phyloP scores from a whole-genome alignment of 1,140 invertebrate genomes.

The Drusus annulatus region DNA sequence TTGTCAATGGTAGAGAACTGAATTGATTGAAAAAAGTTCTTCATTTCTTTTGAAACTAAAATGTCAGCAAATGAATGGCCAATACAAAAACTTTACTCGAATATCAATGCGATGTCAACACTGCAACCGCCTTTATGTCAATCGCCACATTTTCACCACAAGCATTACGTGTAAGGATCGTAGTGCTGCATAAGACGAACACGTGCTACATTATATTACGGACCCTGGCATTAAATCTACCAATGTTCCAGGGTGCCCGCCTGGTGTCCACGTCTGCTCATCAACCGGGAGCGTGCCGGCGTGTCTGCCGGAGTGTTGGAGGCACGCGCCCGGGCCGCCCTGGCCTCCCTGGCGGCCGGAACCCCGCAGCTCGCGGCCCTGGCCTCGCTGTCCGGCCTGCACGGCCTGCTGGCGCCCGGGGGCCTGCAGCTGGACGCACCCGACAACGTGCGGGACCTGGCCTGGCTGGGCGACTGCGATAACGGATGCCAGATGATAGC shows the following conservation, averaged over 20 bases:
- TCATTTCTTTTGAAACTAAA: too few relatives aligned
- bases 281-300: constrained; percentile 87
- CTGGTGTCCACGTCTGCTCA: constrained; percentile 84
- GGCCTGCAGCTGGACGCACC: constrained; percentile 77
- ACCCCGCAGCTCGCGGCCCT: constrained; percentile 29
- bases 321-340: constrained; percentile 8
- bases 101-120: too few relatives aligned
- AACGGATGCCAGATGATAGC: constrained; percentile 85
- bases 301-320: constrained; percentile 61
- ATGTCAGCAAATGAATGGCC: too few relatives aligned
- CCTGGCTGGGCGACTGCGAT: constrained; percentile 90
- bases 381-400: neutral
- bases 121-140: too few relatives aligned
- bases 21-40: too few relatives aligned
- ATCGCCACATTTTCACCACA: too few relatives aligned
- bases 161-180: too few relatives aligned
- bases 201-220: too few relatives aligned
- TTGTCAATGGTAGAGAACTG: too few relatives aligned
- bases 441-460: constrained; percentile 85
- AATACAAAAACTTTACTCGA: too few relatives aligned
- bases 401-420: constrained; percentile 68
- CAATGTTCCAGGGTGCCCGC: constrained; percentile 75
- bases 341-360: constrained; percentile 1
- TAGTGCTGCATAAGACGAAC: too few relatives aligned
- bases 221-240: too few relatives aligned